A percentile compares a stretch with the other conserved stretches of the same genome.
Evolutionary conservation across 2,113 vertebrate genomes (phyloP).

Genomic region (Pteronura brasiliensis): DNA sequence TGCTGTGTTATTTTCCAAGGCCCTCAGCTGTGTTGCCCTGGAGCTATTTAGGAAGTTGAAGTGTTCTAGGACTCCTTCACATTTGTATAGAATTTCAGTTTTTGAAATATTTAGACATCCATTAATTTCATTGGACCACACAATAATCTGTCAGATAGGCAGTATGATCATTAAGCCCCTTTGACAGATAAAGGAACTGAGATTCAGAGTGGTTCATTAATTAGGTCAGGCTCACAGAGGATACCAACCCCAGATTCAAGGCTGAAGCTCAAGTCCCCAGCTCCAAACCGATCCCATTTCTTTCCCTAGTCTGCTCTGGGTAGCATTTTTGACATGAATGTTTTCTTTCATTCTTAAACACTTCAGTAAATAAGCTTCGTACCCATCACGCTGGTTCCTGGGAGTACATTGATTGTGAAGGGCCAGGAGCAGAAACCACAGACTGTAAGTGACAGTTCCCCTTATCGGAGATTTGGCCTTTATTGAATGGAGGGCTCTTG

Average conservation of each 20-base stretch:
- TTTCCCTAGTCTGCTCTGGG: not conserved
- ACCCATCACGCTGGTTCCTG: not conserved
- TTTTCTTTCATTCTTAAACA: constrained; percentile 28
- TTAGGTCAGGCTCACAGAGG: not conserved
- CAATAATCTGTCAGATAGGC: not conserved
- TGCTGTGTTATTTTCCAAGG: not conserved
- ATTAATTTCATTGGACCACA: not conserved
- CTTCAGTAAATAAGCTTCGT: not conserved
- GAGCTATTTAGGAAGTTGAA: not conserved
- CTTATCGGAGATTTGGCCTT: constrained; percentile 58
- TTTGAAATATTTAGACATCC: not conserved
- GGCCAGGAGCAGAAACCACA: constrained; percentile 54
- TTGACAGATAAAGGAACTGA: not conserved
- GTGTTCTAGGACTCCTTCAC: not conserved
- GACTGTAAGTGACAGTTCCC: constrained; percentile 7
- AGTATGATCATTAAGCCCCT: not conserved
- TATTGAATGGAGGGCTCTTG: constrained; percentile 40
- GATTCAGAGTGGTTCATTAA: not conserved
- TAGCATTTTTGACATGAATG: not conserved
- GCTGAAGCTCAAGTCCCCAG: not conserved
- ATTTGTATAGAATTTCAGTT: not conserved
- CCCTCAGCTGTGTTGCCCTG: not conserved
- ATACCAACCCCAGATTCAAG: not conserved
- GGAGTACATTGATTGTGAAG: constrained; percentile 42
- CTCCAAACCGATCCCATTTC: not conserved